phyloP scores from a whole-genome alignment of 1,140 invertebrate species.

The Rhynchophorus ferrugineus region DNA sequence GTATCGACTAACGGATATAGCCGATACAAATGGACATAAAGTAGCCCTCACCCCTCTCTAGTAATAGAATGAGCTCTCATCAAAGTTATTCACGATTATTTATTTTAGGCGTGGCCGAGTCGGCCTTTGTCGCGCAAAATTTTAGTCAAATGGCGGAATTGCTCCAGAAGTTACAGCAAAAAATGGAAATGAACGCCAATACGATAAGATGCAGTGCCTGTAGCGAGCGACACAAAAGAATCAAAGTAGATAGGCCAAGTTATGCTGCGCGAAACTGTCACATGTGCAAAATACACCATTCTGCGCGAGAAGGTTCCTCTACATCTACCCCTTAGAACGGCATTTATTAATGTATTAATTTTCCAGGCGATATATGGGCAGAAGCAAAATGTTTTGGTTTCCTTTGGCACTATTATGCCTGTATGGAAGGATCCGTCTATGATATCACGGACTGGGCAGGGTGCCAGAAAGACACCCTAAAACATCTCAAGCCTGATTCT shows the following conservation, averaged over 20 bases:
- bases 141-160: slow-evolving; percentile 76
- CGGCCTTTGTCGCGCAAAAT: slow-evolving; percentile 71
- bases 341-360: background rate
- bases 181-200: slow-evolving; percentile 88
- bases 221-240: slow-evolving; percentile 77
- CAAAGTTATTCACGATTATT: too few relatives aligned
- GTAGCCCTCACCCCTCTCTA: too few relatives aligned
- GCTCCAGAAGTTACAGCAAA: slow-evolving; percentile 79
- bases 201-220: slow-evolving; percentile 89
- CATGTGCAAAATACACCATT: slow-evolving; percentile 83
- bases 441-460: slow-evolving; percentile 94
- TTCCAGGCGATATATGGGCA: slow-evolving; percentile 76
- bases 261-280: slow-evolving; percentile 86
- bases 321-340: background rate
- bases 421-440: slow-evolving; percentile 89
- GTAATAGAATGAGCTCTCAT: too few relatives aligned
- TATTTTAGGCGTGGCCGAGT: slow-evolving; percentile 71
- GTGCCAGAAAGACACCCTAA: slow-evolving; percentile 78
- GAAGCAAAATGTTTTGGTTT: slow-evolving; percentile 82
- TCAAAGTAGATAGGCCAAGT: slow-evolving; percentile 73
- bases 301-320: slow-evolving; percentile 87
- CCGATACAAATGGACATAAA: too few relatives aligned
- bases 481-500: slow-evolving; percentile 74
- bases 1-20: too few relatives aligned
- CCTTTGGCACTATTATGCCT: slow-evolving; percentile 90